phyloP scores from a whole-genome alignment of 2,888 invertebrate species.

The Anthophora plumipes region DNA sequence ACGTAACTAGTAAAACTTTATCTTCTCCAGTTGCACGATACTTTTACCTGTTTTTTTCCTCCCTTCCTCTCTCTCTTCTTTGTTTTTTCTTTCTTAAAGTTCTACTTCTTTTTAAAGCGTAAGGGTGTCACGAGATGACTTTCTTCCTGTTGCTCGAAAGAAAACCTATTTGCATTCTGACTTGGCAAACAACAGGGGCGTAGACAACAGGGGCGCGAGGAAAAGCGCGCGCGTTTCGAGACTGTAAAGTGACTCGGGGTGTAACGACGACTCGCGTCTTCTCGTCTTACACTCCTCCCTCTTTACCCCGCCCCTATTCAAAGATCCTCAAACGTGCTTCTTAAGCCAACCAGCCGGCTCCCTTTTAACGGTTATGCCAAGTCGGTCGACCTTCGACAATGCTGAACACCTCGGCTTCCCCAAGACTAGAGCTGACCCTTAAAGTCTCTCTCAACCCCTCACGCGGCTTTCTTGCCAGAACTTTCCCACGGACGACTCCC shows the following conservation, averaged over 20 bases:
- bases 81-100: too few relatives aligned
- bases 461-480: conserved; percentile 73
- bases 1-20: too few relatives aligned
- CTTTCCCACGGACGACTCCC: conserved; percentile 75
- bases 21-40: not conserved
- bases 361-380: conserved; percentile 79
- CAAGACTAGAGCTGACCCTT: conserved; percentile 73
- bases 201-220: conserved; percentile 14
- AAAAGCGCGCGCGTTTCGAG: conserved; percentile 47
- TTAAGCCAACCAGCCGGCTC: conserved; percentile 70
- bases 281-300: conserved; percentile 66
- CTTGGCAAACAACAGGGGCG: conserved; percentile 50
- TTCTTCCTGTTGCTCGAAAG: not conserved
- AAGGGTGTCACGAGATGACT: conserved; percentile 5
- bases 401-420: conserved; percentile 63
- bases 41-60: not conserved
- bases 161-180: conserved; percentile 57
- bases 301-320: conserved; percentile 63
- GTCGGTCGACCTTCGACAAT: conserved; percentile 80
- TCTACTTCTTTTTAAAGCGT: not conserved
- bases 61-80: not conserved
- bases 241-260: conserved; percentile 57
- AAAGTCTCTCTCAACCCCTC: conserved; percentile 74
- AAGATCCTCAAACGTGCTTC: conserved; percentile 73
- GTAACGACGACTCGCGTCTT: conserved; percentile 65